Evolutionary conservation across 30 jellyfish, hydroid and myxozoan genomes (phyloP), one percentile per base, ranked within the genome.

Genomic region (Catostylus mosaicus): DNA sequence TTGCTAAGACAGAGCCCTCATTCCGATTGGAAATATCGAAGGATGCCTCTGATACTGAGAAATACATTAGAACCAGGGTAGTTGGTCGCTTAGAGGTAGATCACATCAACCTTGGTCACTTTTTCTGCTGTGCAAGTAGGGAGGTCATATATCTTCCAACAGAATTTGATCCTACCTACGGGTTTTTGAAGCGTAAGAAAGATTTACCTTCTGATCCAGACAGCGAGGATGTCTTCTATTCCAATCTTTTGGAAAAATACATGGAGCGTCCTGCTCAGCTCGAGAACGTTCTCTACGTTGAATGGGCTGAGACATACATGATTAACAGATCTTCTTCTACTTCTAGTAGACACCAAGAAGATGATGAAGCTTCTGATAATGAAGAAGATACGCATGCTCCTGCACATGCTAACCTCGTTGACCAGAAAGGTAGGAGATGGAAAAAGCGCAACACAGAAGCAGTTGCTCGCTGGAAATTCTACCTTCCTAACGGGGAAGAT

Each of bases 151-250:
- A 56, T 20, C 69, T 56, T 4, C 69, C 69, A 56, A 56, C 69
- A 56, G 69, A 56, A 7, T 18, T 56, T 4, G 19, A 56, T 56
- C 69, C 69, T 56, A 7, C 7, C 9, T 56, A n/a, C n/a, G n/a
- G n/a, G n/a, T n/a, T n/a, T n/a, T n/a, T n/a, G n/a, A n/a, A n/a
- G 19, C 60, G 60, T 9, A 56, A 56, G 9, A 7, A 56, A 22
- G 22, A 56, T 26, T 26, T 56, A n/a, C 69, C 69, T 6, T 26
- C 30, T 3, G 69, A 56, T 26, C 33, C 33, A 6, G 33, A 56
- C 9, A 56, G 69, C 26, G 33, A n/a, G 10, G 69, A 56, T n/a
- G 26, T 56, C 69, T 56, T 56, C 69, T 56, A 56, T 26, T n/a
- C 30, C 60, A 46, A 46, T 46, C 19, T 46, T 9, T 19, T 46